phyloP scores from a whole-genome alignment of 1,140 invertebrate genomes.

The Thalassaphorura encarpata region DNA sequence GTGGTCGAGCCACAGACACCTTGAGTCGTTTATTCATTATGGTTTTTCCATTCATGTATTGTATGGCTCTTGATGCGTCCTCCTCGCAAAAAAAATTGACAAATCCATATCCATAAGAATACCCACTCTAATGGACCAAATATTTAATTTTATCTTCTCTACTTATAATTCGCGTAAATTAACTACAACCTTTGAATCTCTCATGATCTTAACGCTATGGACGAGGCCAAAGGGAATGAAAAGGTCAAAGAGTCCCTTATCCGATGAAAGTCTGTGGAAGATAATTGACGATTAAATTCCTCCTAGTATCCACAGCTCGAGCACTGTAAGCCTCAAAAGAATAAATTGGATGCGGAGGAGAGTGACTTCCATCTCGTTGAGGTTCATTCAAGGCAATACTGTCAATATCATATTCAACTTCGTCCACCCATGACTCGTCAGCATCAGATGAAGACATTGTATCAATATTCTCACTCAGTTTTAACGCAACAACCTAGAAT shows the following conservation, averaged over 20 bases:
- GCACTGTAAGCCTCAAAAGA: no score
- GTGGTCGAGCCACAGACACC: constrained; percentile 83
- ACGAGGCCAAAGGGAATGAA: constrained; percentile 78
- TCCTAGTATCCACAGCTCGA: no score
- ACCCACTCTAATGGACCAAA: constrained; percentile 61
- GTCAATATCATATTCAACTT: no score
- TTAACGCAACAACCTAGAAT: no score
- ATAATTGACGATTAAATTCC: constrained; percentile 8
- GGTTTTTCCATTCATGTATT: constrained; percentile 75
- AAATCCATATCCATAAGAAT: constrained; percentile 94
- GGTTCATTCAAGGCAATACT: no score
- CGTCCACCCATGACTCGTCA: no score
- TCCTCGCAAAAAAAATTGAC: constrained; percentile 78
- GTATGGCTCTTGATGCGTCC: constrained; percentile 75
- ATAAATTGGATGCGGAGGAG: no score
- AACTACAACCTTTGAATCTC: constrained; percentile 63
- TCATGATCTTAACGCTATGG: constrained; percentile 82
- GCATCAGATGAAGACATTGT: no score
- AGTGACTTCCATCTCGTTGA: no score
- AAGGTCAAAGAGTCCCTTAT: constrained; percentile 77
- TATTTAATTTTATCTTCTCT: neutral
- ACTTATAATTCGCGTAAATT: constrained; percentile 3
- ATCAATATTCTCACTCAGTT: no score
- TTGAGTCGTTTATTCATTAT: constrained; percentile 76
- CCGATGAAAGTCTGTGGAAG: constrained; percentile 74